phyloP scores from a whole-genome alignment of 2,113 vertebrate genomes.

The Hydrochoerus hydrochaeris region DNA sequence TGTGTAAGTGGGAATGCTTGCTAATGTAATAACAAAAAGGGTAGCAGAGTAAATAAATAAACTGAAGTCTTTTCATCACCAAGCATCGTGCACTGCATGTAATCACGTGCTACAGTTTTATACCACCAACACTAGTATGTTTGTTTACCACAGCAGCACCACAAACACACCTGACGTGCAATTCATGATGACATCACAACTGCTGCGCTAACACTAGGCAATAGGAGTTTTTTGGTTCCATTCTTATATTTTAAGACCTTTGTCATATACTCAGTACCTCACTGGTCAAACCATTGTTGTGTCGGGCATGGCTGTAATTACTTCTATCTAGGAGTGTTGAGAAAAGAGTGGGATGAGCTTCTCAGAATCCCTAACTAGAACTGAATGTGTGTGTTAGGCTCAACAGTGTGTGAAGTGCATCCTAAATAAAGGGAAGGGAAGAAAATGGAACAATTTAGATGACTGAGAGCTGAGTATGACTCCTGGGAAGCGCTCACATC shows the following conservation, averaged over 20 bases:
- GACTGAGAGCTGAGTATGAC: accelerated
- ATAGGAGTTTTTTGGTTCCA: not conserved
- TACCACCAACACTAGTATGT: not conserved
- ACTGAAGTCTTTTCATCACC: not conserved
- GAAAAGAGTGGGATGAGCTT: not conserved
- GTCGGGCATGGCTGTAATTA: not conserved
- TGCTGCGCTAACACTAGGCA: not conserved
- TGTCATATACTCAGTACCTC: no score
- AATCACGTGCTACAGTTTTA: not conserved
- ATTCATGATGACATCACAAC: not conserved
- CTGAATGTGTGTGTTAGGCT: not conserved
- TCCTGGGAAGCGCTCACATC: not conserved
- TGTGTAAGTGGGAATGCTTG: not conserved
- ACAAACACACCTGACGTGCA: not conserved
- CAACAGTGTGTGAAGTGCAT: not conserved
- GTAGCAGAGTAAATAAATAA: not conserved
- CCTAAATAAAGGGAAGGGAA: not conserved
- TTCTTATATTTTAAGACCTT: no score
- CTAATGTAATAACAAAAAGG: not conserved
- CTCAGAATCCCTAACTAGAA: not conserved
- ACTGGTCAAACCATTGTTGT: not conserved
- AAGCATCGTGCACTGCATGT: no score
- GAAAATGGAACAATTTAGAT: accelerated
- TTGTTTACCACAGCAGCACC: not conserved
- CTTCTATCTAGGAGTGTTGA: not conserved